Evolutionary conservation across 2,797 vertebrate species (phyloP).

Genomic region (Paguma larvata): DNA sequence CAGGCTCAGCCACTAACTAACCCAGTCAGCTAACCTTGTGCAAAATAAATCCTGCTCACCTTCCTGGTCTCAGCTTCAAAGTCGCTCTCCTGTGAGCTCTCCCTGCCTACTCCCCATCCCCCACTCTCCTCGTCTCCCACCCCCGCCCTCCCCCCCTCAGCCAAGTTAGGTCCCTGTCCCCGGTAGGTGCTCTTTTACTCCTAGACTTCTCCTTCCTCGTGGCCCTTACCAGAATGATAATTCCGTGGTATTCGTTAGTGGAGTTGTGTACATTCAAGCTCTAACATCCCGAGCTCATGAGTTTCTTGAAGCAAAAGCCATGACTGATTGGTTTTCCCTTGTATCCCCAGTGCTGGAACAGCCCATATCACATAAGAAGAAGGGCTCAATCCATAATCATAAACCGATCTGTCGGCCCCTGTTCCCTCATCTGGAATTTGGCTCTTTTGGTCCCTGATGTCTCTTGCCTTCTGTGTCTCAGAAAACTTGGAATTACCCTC

Average conservation of each 20-base stretch:
- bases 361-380: background rate
- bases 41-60: conserved; percentile 13
- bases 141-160: background rate
- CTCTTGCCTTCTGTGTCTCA: background rate
- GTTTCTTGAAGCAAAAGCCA: background rate
- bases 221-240: background rate
- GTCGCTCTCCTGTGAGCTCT: background rate
- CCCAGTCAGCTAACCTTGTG: background rate
- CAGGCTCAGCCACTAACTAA: background rate
- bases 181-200: background rate
- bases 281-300: background rate
- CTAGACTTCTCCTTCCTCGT: background rate
- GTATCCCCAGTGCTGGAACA: background rate
- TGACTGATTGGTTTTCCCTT: background rate
- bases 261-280: background rate
- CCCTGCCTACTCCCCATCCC: background rate
- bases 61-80: background rate
- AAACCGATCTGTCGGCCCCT: background rate
- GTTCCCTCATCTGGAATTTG: background rate
- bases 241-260: background rate
- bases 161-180: background rate
- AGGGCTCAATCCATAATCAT: background rate
- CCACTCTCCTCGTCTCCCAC: too few species aligned
- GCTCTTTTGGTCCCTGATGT: background rate
- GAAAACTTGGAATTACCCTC: conserved; percentile 36